Conservation (phyloP, 2,888 invertebrate genomes). For the Buathra laborator region DNA sequence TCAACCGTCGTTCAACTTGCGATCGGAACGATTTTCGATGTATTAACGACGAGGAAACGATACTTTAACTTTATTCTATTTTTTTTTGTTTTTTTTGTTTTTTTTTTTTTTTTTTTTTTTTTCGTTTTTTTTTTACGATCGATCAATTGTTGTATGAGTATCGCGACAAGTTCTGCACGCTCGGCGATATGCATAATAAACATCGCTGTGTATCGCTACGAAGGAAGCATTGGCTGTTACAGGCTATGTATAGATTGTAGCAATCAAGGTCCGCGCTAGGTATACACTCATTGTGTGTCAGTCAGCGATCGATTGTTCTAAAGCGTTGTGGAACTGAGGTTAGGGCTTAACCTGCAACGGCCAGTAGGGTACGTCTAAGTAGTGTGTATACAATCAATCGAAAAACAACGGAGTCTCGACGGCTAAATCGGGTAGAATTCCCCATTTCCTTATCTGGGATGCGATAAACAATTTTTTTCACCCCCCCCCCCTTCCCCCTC, state of each 20-base stretch:
- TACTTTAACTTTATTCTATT: background rate
- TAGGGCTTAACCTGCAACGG: slow-evolving; percentile 3
- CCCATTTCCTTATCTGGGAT: too few relatives aligned
- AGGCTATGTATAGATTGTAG: slow-evolving; percentile 60
- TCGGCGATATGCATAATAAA: slow-evolving; percentile 46
- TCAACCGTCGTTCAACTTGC: background rate
- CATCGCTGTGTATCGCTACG: slow-evolving; percentile 14
- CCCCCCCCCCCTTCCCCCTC: too few relatives aligned
- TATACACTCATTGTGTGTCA: slow-evolving; percentile 47
- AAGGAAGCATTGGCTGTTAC: slow-evolving; percentile 2
- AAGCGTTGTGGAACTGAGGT: slow-evolving; percentile 35
- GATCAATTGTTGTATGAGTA: background rate
- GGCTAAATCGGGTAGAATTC: too few relatives aligned
- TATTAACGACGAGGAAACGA: background rate
- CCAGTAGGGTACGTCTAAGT: background rate
- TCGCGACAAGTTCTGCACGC: slow-evolving; percentile 15
- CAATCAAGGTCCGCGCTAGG: slow-evolving; percentile 63
- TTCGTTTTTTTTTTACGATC: background rate
- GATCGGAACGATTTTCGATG: background rate
- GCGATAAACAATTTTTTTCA: background rate
- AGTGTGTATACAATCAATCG: too few relatives aligned
- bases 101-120: background rate
- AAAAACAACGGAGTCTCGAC: too few relatives aligned
- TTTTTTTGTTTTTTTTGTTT: background rate
- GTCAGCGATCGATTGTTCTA: slow-evolving; percentile 61